Evolutionary conservation across 2,797 vertebrate genomes (phyloP), one percentile per base, ranked within the genome.

Genomic region (Uromys caudimaculatus): DNA sequence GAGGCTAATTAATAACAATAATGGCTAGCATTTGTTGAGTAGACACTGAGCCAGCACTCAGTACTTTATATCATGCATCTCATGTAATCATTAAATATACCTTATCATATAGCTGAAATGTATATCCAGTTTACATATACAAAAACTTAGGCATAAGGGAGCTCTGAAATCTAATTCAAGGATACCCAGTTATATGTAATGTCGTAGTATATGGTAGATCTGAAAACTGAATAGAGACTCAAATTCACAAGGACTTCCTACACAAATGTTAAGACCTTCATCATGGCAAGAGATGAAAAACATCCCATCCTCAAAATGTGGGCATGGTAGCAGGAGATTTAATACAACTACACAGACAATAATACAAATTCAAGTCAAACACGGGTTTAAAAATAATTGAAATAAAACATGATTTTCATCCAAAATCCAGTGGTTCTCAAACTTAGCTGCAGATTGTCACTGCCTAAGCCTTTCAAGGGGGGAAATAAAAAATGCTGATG

Each of bases 1-100:
- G 85, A 94, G 86, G 56, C 90, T 92, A 95, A 97, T 96, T 97
- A 91, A 97, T 97, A 96, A 96, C 93, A 90, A 94, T 83, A 94
- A 91, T 67, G 92, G 91, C 76, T 41, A 52, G 52, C 16, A 7
- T 87, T 96, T 93, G 67, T 84, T 78, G 85, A 93, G 56, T 75
- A 86, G 56, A 73, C 32, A 19, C 78, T 81, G 86, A 93, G 52
- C 62, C 56, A 50, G 50, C 14, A 32, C 35, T 83, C 44, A 73
- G 41, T 14, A 2, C 27, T 54, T 90, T 62, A 5, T 52, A 38
- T 47, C n/a, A 60, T 89, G 91, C 76, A 62, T 94, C 62, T 94
- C 82, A 58, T 32, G 67, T 79, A 58, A 44, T 79, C 56, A 89
- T 91, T 77, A 50, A 89, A 92, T 58, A 76, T 60, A 47, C 69